Evolutionary conservation across 2,113 vertebrate species (phyloP).

Genomic region (Nothoprocta perdicaria): DNA sequence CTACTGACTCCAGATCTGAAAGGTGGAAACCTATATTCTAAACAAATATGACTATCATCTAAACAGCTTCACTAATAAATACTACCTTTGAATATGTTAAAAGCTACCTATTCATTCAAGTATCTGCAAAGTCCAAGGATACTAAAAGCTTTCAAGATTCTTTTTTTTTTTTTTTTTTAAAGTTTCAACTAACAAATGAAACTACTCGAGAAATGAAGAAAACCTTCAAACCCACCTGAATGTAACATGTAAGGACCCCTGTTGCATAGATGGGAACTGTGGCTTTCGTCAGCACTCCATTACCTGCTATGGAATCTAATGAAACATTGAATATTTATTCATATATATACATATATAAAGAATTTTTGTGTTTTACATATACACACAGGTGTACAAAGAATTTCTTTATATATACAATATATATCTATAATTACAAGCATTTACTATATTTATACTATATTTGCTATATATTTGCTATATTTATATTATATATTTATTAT

Average conservation of each 20-base stretch:
- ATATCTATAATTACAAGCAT: no score
- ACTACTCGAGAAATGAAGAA: background rate
- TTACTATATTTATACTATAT: no score
- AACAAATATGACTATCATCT: background rate
- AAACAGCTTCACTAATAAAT: background rate
- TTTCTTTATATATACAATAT: background rate
- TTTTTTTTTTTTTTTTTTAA: no score
- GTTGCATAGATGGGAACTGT: constrained; percentile 99
- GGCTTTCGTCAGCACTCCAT: constrained; percentile 96
- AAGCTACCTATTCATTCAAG: background rate
- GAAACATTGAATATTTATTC: background rate
- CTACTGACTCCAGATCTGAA: background rate
- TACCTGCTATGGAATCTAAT: constrained; percentile 89
- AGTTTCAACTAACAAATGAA: no score
- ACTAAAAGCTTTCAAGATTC: background rate
- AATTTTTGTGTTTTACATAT: background rate
- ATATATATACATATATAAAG: background rate
- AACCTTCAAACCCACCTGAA: constrained; percentile 84
- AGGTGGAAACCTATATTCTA: background rate
- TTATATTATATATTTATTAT: no score
- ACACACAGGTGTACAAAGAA: background rate
- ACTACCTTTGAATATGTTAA: background rate
- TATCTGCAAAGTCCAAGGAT: background rate
- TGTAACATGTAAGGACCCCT: constrained; percentile 96
- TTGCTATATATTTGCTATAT: no score